Evolutionary conservation across 2,888 invertebrate genomes (phyloP).

Genomic region (Frankliniella intonsa): DNA sequence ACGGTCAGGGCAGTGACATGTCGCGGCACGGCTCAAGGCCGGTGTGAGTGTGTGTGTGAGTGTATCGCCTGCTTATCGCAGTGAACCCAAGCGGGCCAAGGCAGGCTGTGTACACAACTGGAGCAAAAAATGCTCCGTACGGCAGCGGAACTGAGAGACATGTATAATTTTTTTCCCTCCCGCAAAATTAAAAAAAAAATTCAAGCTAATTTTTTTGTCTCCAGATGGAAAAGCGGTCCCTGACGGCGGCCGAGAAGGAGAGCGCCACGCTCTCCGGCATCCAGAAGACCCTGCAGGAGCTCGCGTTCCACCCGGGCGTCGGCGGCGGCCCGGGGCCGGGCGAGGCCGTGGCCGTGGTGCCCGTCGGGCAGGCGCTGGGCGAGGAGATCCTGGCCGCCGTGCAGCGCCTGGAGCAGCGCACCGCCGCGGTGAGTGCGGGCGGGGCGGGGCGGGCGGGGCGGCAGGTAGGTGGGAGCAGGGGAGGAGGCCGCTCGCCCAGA

Average conservation of each 20-base stretch:
- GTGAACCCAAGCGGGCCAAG: too few species aligned
- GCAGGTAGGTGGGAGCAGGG: not conserved
- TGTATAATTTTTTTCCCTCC: too few species aligned
- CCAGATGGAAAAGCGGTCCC: not conserved
- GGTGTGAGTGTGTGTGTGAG: too few species aligned
- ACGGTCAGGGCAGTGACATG: constrained; percentile 11
- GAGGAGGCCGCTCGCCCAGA: not conserved
- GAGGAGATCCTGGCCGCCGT: constrained; percentile 15
- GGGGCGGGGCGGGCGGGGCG: not conserved
- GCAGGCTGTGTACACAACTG: too few species aligned
- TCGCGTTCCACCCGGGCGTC: constrained; percentile 8
- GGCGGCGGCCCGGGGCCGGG: not conserved
- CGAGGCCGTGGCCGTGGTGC: constrained; percentile 19
- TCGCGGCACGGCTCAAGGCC: too few species aligned
- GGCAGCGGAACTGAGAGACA: too few species aligned
- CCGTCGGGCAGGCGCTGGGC: constrained; percentile 9
- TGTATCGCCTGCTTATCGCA: too few species aligned
- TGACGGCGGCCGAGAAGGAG: not conserved
- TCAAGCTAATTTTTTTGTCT: not conserved
- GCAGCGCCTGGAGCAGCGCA: constrained; percentile 12
- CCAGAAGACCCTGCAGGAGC: constrained; percentile 15
- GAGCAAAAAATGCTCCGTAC: too few species aligned
- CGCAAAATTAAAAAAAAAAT: too few species aligned
- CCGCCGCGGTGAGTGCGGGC: not conserved
- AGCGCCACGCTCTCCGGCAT: not conserved